These are phyloP conservation scores for Ploceus nigricollis DNA, from an alignment of 2,113 vertebrate genomes.

Conservation along the genomic window DNA sequence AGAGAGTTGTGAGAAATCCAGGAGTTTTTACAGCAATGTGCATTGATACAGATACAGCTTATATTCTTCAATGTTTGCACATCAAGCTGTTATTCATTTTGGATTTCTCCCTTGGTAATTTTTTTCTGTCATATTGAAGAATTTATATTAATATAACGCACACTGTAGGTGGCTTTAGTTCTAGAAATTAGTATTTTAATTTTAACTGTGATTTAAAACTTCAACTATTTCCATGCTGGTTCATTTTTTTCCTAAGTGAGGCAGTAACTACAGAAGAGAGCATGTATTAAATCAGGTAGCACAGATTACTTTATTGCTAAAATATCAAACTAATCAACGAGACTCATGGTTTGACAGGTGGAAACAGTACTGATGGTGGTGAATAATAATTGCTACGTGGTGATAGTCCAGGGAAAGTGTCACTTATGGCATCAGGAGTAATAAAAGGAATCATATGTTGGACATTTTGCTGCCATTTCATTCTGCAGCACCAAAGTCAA, in stretches of 20 bases:
- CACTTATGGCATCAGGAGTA: background rate
- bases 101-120: background rate
- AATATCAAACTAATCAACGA: background rate
- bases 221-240: background rate
- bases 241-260: background rate
- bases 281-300: background rate
- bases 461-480: constrained; percentile 19
- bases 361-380: background rate
- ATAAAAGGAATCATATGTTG: constrained; percentile 26
- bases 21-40: background rate
- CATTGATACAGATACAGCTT: background rate
- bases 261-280: background rate
- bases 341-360: background rate
- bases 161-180: background rate
- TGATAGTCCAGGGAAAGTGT: background rate
- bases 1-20: background rate
- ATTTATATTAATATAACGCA: background rate
- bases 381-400: background rate
- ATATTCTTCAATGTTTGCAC: background rate
- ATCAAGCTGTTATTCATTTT: background rate
- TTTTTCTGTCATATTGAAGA: background rate
- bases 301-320: background rate
- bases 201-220: background rate
- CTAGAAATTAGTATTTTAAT: background rate
- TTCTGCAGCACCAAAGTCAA: background rate